These are phyloP conservation scores for Rhagonycha fulva DNA, from an alignment of 2,888 invertebrate genomes.

Conservation along the genomic window DNA sequence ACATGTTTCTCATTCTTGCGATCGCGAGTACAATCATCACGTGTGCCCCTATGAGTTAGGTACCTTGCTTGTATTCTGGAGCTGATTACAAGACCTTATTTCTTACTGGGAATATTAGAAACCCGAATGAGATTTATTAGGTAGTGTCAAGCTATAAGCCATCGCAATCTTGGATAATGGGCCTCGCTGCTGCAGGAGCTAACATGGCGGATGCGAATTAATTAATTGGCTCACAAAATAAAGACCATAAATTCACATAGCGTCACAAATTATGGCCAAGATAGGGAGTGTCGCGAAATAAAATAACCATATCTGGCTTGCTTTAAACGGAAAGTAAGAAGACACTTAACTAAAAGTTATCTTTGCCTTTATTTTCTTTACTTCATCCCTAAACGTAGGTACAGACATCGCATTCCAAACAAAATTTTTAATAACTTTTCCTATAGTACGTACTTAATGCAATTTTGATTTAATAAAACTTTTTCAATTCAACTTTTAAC, in stretches of 20 bases:
- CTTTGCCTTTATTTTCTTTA: conserved; percentile 19
- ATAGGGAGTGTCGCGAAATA: conserved; percentile 57
- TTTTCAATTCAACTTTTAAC: background rate
- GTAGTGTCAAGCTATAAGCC: conserved; percentile 54
- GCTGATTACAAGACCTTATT: conserved; percentile 33
- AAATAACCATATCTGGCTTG: conserved; percentile 56
- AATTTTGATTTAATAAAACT: background rate
- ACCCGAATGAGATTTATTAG: conserved; percentile 54
- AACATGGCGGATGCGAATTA: conserved; percentile 56
- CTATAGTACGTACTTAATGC: background rate
- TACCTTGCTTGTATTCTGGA: conserved; percentile 26
- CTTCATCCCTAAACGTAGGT: conserved; percentile 4
- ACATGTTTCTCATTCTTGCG: conserved; percentile 15
- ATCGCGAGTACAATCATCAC: conserved; percentile 27
- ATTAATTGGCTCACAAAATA: conserved; percentile 59
- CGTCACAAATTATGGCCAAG: conserved; percentile 58
- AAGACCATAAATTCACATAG: conserved; percentile 58
- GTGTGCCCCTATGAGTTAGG: conserved; percentile 27
- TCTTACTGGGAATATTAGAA: conserved; percentile 50
- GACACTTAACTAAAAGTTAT: conserved; percentile 27
- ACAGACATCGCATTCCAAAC: background rate
- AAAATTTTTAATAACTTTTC: background rate
- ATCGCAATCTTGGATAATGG: conserved; percentile 57
- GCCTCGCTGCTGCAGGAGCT: conserved; percentile 46
- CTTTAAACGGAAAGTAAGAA: conserved; percentile 29